A percentile compares a stretch with the other conserved stretches of the same genome.
Conservation (phyloP, 1,140 invertebrate species). For the Drosophila athabasca region DNA sequence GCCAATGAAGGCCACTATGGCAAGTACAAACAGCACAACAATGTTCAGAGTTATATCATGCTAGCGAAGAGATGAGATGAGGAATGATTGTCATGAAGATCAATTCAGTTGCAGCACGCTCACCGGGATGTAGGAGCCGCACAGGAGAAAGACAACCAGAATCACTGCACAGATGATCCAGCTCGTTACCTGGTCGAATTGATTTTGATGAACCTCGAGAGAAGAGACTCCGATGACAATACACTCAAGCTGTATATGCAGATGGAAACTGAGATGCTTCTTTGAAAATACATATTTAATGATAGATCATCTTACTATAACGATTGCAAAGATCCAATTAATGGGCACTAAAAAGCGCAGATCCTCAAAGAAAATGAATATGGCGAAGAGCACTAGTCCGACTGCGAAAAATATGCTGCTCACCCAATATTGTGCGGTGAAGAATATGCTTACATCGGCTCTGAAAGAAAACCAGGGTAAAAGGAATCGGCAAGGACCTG, state of each 20-base stretch:
- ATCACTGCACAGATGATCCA: constrained; percentile 33
- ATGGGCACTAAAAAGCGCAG: constrained; percentile 39
- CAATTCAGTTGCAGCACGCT: constrained; percentile 2
- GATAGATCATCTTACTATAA: constrained; percentile 39
- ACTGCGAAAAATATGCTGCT: constrained; percentile 38
- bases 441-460: not conserved
- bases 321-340: constrained; percentile 52
- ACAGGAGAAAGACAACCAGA: constrained; percentile 29
- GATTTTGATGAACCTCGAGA: constrained; percentile 34
- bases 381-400: constrained; percentile 20
- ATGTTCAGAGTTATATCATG: constrained; percentile 56
- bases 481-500: not conserved
- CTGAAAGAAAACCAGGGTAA: constrained; percentile 4
- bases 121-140: constrained; percentile 45
- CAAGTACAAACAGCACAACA: constrained; percentile 51
- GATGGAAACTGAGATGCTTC: not conserved
- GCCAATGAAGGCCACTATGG: constrained; percentile 39
- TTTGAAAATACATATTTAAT: not conserved
- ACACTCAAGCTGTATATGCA: constrained; percentile 38
- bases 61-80: constrained; percentile 12
- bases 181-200: constrained; percentile 32
- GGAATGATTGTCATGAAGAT: not conserved
- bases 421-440: constrained; percentile 30
- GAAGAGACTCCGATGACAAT: constrained; percentile 35
- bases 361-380: constrained; percentile 60